These are phyloP conservation scores for Buphagus erythrorhynchus DNA, from an alignment of 2,797 vertebrate genomes.

Conservation along the genomic window DNA sequence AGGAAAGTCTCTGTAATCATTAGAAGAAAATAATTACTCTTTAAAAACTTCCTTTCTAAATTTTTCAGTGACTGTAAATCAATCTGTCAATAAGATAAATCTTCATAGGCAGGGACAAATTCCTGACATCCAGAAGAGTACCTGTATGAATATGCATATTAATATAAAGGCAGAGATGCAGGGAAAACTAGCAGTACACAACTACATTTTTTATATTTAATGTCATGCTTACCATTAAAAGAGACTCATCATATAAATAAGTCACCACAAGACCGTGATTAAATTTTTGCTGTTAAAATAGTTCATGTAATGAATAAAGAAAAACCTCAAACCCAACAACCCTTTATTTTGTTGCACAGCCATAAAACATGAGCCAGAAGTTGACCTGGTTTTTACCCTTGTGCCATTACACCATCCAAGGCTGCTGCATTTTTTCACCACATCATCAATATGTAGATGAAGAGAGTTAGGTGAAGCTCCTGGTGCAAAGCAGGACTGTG, in stretches of 20 bases:
- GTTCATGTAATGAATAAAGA: neutral
- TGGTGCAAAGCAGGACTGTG: neutral
- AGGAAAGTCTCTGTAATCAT: neutral
- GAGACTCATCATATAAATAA: neutral
- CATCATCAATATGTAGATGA: neutral
- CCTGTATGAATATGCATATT: neutral
- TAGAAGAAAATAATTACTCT: neutral
- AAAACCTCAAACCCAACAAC: neutral
- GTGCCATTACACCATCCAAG: neutral
- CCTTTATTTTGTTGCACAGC: neutral
- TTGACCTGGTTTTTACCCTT: neutral
- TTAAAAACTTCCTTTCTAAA: neutral
- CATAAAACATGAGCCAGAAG: neutral
- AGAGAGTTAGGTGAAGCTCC: neutral
- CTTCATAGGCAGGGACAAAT: neutral
- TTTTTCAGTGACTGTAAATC: neutral
- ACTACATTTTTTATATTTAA: neutral
- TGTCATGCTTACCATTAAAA: neutral
- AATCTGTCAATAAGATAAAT: neutral
- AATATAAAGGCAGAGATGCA: neutral
- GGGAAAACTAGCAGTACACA: neutral
- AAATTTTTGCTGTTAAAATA: slow-evolving; percentile 8
- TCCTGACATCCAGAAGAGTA: neutral
- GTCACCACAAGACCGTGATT: neutral
- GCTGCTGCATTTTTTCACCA: neutral